Conservation (phyloP, 2,113 vertebrate genomes). For the Helogale parvula region DNA sequence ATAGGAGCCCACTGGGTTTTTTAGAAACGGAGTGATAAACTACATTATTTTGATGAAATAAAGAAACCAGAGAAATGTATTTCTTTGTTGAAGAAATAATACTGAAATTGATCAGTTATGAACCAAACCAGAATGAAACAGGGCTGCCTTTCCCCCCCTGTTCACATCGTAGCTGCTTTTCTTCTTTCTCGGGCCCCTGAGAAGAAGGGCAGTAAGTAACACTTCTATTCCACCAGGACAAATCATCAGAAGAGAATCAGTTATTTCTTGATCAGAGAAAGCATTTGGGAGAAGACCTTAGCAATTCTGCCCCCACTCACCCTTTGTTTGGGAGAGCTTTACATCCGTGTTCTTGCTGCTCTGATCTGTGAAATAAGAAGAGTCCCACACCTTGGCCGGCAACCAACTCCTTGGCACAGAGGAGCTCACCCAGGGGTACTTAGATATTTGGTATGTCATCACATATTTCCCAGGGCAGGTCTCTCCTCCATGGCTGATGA, state of each 20-base stretch:
- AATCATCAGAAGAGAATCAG: not conserved
- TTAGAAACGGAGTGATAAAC: slow-evolving; percentile 4
- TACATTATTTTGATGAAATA: not conserved
- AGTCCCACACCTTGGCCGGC: not conserved
- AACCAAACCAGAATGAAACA: not conserved
- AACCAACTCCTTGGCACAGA: not conserved
- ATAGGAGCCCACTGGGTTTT: not conserved
- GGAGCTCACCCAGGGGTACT: not conserved
- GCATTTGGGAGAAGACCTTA: not conserved
- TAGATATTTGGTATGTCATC: not conserved
- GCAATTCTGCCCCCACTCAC: not conserved
- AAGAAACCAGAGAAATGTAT: not conserved
- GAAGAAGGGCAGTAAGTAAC: too few relatives aligned
- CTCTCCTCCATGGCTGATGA: not conserved
- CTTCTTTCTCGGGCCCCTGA: not conserved
- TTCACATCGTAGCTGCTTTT: not conserved
- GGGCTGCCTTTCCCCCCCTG: not conserved
- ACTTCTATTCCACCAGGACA: not conserved
- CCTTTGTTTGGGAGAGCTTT: not conserved
- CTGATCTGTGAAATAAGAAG: not conserved
- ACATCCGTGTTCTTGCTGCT: not conserved
- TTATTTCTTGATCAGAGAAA: not conserved
- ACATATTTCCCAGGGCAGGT: not conserved
- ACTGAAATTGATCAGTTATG: not conserved
- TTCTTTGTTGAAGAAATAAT: not conserved